Base-by-base conservation (phyloP, 2,888 invertebrate species). In the Acheta domesticus region DNA sequence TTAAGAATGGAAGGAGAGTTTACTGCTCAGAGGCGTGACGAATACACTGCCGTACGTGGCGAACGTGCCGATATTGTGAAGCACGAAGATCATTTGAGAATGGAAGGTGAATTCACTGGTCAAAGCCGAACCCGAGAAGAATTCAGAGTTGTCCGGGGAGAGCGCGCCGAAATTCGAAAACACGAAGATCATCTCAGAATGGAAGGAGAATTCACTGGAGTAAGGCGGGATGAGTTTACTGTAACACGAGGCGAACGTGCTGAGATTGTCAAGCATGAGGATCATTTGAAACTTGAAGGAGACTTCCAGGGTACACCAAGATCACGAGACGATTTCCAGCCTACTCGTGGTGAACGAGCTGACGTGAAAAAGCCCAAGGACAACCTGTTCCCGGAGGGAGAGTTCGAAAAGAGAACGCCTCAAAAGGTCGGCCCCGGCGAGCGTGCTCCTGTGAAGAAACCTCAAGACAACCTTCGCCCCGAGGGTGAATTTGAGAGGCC, bases 41-140 rank as follows among this genome's bases (percentile, higher is more conserved):
- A 92, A 84, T 91, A 90, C 82, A 88, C 87, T 81, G 88, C 90
- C 16, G 89, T 91, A 1, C 88, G 86, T 49, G 91, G 91, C 0
- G 92, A 92, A 85, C 89, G 92, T 83, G 91, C 91, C 62, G 91
- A 92, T 85, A 90, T 92, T 36, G 88, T 90, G 81, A 89, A 90
- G 81, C 91, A 89, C 76, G 89, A 85, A 80, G 89, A 89, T 80
- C 88, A 88, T 80, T 83, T 89, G 19, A 90, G 88, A 84, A 88
- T 91, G 86, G 91, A 91, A 85, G 92, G 91, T 11, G 89, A 87
- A 83, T 90, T 91, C 86, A 75, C 74, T 12, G 62, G 62, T 1
- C 49, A 79, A 20, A 79, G 90, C 90, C 83, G 91, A 91, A 83
- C 90, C 89, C 83, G 89, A 86, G 83, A 88, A 89, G 48, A 84